Evolutionary conservation across 2,797 vertebrate species (phyloP).

Genomic region (Phyllotis vaccarum): DNA sequence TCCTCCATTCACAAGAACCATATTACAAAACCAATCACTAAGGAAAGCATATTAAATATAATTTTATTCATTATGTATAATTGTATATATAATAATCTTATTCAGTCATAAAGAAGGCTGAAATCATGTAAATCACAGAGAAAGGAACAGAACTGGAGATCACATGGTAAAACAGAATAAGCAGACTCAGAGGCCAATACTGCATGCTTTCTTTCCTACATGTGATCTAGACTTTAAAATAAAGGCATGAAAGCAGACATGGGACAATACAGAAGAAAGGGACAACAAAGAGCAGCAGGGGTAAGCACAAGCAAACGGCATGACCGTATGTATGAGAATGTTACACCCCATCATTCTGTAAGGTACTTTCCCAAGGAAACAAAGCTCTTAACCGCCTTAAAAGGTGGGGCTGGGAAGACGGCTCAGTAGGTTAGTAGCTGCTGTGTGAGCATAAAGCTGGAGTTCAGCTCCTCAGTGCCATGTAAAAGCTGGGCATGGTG

Average conservation of each 20-base stretch:
- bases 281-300: not conserved
- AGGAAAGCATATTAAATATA: not conserved
- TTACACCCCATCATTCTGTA: not conserved
- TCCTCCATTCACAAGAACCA: not conserved
- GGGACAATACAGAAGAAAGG: not conserved
- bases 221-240: not conserved
- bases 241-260: not conserved
- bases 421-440: not conserved
- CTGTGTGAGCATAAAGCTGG: not conserved
- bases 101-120: not conserved
- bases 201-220: not conserved
- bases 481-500: not conserved
- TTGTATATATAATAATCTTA: not conserved
- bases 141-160: not conserved
- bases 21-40: not conserved
- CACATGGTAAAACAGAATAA: not conserved
- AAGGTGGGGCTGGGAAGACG: not conserved
- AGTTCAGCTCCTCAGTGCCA: not conserved
- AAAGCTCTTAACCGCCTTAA: not conserved
- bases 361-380: too few species aligned
- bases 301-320: not conserved
- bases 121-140: not conserved
- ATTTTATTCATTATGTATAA: not conserved
- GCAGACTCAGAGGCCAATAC: not conserved
- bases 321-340: not conserved